Evolutionary conservation across 2,797 vertebrate species (phyloP), one percentile per base, ranked within the genome.

Genomic region (Sebastiscus albofasciatus): DNA sequence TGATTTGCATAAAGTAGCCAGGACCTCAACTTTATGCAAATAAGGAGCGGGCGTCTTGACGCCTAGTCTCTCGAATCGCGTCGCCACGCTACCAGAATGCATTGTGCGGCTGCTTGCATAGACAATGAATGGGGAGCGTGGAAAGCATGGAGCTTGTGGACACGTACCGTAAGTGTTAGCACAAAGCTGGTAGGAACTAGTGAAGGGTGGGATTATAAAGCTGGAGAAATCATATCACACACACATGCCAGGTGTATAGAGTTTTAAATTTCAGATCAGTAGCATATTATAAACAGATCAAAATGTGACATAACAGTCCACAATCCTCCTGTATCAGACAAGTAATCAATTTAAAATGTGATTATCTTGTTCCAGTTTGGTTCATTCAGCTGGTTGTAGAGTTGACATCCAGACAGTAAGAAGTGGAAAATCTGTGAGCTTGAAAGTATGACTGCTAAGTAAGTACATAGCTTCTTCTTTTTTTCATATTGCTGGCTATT

Each of bases 401-500:
- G 24, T 33, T 13, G 8, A 52, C 33, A 31, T 69, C 52, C 39
- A 46, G 70, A 42, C 52, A 42, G n/a, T 62, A 26, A 75, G 22
- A 81, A 31, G 26, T 55, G 59, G 58, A 69, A 79, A 67, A 64
- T 29, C 27, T 31, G 29, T 42, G 13, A 69, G 33, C 56, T 4
- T 54, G 72, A 80, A 72, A 82, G 12, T 42, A 70, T 56, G 33
- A 62, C 52, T 66, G 46, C 22, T 55, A 69, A 84, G 58, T 69
- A 46, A 74, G 77, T 29, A 39, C 22, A 56, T 67, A 74, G 73
- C 18, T 49, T 58, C 22, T 55, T 78, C 6, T 46, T 64, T 79
- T 79, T 77, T 82, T 76, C 78, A 84, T 22, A 27, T 29, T 27
- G 33, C 18, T 74, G 33, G 33, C n/a, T 58, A 24, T 65, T 62